These are phyloP conservation scores for Trachelus tabidus DNA, from an alignment of 2,888 invertebrate genomes.

Conservation along the genomic window DNA sequence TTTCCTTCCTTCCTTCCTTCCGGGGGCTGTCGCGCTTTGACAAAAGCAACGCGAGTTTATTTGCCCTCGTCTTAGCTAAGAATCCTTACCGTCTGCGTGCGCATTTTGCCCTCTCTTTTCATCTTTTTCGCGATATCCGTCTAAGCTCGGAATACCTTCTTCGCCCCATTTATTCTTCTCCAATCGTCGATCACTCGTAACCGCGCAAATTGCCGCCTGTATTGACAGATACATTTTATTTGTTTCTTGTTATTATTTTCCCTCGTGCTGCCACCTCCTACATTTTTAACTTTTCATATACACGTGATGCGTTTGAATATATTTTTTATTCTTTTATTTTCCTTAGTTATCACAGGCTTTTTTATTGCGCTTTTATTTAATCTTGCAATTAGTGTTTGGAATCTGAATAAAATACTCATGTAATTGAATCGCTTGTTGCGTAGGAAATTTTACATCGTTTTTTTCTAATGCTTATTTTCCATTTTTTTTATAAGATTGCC, in stretches of 20 bases:
- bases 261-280: conserved; percentile 46
- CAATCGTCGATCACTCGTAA: conserved; percentile 3
- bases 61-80: background rate
- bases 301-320: conserved; percentile 2
- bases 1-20: conserved; percentile 16
- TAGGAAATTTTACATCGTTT: background rate
- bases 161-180: background rate
- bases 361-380: background rate
- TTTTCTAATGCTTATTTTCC: background rate
- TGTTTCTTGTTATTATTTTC: conserved; percentile 47
- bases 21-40: background rate
- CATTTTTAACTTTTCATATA: background rate
- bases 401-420: background rate
- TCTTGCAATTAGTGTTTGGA: background rate
- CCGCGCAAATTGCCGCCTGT: conserved; percentile 26
- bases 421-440: background rate
- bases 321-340: background rate
- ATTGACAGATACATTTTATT: conserved; percentile 47
- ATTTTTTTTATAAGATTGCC: background rate
- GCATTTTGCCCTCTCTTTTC: conserved; percentile 9
- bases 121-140: conserved; percentile 17
- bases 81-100: background rate
- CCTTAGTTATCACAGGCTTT: background rate
- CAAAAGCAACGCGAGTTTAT: conserved; percentile 3
- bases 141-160: background rate